Evolutionary conservation across 1,140 invertebrate species (phyloP), one percentile per base, ranked within the genome.

Genomic region (Parasteatoda tepidariorum): DNA sequence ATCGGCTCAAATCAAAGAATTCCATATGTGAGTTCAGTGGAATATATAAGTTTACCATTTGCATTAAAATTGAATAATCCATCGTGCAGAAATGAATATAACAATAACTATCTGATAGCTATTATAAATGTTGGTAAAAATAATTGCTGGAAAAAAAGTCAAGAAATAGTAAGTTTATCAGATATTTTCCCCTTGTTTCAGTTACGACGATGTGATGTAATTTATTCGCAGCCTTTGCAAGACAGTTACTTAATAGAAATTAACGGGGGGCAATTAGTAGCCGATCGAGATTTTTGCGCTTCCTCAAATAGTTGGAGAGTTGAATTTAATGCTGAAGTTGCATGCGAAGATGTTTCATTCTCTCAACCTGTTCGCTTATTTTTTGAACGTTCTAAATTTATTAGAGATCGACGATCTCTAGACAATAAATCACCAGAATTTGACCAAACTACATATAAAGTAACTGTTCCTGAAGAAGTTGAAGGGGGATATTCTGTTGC

Each of bases 391-490:
- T 22, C 15, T 6, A 34, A 70, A 0, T 13, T 13, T 15, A 30
- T 26, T 55, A 83, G 79, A 33, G 26, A 22, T 0, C 70, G 71
- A 2, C 30, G 82, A 28, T 64, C 70, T 9, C 57, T 41, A 13
- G n/a, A n/a, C 1, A 83, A 83, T 38, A 48, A 67, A 18, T 41
- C 87, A 7, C 90, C 90, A 0, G 93, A 93, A 85, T 98, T 98
- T 88, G 94, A 95, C 61, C 93, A 95, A 85, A 92, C 93, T 0
- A 88, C 96, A 0, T 98, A 98, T 86, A 92, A 95, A 0, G 95
- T 94, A 0, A 93, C 93, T 5, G 95, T 98, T 0, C 92, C 95
- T 57, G 97, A 98, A 89, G 97, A 98, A 89, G 93, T 95, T 85
- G 93, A 95, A 0, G 92, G 95, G 0, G 95, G 95, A 28, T 88